A percentile compares a stretch with the other conserved stretches of the same genome.
Conservation (phyloP, 2,113 vertebrate genomes). For the Corythaixoides concolor region DNA sequence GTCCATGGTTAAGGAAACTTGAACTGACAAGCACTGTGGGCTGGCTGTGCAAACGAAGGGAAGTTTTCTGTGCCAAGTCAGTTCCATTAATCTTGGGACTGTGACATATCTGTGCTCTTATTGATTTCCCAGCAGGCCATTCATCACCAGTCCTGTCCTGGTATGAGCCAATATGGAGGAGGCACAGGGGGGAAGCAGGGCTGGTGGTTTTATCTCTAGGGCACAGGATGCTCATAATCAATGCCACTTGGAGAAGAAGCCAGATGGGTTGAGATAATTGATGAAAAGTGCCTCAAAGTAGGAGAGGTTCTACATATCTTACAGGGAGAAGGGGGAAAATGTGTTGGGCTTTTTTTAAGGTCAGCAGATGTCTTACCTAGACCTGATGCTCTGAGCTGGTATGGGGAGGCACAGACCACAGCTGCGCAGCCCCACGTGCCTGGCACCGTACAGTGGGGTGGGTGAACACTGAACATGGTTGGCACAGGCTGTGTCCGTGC, state of each 20-base stretch:
- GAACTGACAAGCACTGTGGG: background rate
- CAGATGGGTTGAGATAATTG: conserved; percentile 59
- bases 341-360: background rate
- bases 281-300: conserved; percentile 21
- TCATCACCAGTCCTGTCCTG: conserved; percentile 66
- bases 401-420: background rate
- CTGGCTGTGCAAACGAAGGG: background rate
- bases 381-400: background rate
- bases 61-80: conserved; percentile 59
- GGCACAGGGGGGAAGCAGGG: conserved; percentile 46
- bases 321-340: too few relatives aligned
- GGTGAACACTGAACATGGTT: fast-evolving
- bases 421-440: background rate
- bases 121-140: conserved; percentile 72
- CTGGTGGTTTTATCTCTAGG: conserved; percentile 65
- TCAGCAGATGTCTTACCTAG: background rate
- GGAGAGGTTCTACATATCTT: background rate
- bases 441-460: background rate
- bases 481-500: background rate
- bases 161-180: conserved; percentile 50
- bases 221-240: conserved; percentile 63
- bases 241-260: conserved; percentile 25
- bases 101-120: conserved; percentile 59
- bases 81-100: conserved; percentile 66
- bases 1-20: background rate